Evolutionary conservation across 2,888 invertebrate genomes (phyloP), one percentile per base, ranked within the genome.

Genomic region (Nemotelus pantherinus): DNA sequence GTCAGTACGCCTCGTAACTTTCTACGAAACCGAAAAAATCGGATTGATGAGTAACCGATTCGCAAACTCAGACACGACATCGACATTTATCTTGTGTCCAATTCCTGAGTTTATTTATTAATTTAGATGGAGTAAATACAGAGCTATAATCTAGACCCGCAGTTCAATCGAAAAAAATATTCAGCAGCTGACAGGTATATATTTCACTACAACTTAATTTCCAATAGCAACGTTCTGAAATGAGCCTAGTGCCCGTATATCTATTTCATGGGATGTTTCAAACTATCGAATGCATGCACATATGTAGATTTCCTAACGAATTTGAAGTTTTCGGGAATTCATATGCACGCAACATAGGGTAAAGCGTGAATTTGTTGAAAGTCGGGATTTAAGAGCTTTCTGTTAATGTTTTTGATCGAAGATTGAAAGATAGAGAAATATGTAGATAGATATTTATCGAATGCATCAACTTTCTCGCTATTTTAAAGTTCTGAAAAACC

Each of bases 131-230:
- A 47, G 7, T 55, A 55, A 70, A 70, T 70, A 55, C 4, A 47
- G 25, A 70, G 70, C 55, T 55, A 70, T 53, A 55, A 55, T 43
- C 43, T 55, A 43, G 70, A 53, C 55, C 43, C 55, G 39, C 43
- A 10, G 41, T 10, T 55, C 47, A 5, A 43, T 3, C 2, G 9
- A 9, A 55, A n/a, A 53, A 70, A 41, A 70, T 55, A 25, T 43
- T 70, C n/a, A 47, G 70, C 70, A 70, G 70, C 70, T 70, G 70
- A 70, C 70, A 70, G 41, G 70, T 70, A 70, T 70, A 55, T 55
- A 70, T 70, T 70, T 70, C 55, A 7, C 53, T 41, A 55, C 70
- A 70, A 70, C 70, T 70, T 53, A 70, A 70, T 70, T 70, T 53
- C 53, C 55, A 70, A n/a, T 70, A 70, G 43, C 53, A 6, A 48